Base-by-base conservation (phyloP, 2,888 invertebrate genomes). In the Ornithoptera priamus region DNA sequence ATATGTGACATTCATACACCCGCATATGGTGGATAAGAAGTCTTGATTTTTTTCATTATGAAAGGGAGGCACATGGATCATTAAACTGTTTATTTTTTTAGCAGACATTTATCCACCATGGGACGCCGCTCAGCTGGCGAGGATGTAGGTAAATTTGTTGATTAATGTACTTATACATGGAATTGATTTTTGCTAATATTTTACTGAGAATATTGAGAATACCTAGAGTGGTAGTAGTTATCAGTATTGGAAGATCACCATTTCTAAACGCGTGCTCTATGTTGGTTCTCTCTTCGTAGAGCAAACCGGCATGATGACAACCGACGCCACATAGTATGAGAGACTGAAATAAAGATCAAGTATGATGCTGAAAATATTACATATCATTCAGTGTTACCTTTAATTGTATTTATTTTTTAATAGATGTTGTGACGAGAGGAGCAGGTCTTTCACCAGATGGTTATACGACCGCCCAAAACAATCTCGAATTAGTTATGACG, bases 271-370 rank as follows among this genome's bases (percentile, higher is more conserved):
- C 88, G 3, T 93, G 88, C 82, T 97, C 97, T 6, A 97, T 93
- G 39, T 87, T 83, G 46, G 89, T 88, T 69, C 96, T 90, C 81
- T 96, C 96, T 72, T 94, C 93, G 8, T 88, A 87, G 36, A 94
- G 87, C 81, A 97, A 85, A 0, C 97, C 97, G 15, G 97, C 97
- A 87, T 97, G 97, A 80, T 97, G 97, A 78, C 94, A 95, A 0
- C 95, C 97, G 18, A 97, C 94, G 0, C 97, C 97, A 72, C 89
- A 88, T 72, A 93, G 75, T 5, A 96, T 82, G 71, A 94, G 60
- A 4, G 76, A 72, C 77, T 80, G 65, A 68, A 64, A 62, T 63
- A 58, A 7, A 53, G 53, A 53, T 53, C 0, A 18, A n/a, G 5
- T n/a, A n/a, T 7, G 6, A 53, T 53, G 53, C 5, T 2, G 18